These are phyloP conservation scores for Orthosia gothica DNA, from an alignment of 2,888 invertebrate genomes.

Conservation along the genomic window DNA sequence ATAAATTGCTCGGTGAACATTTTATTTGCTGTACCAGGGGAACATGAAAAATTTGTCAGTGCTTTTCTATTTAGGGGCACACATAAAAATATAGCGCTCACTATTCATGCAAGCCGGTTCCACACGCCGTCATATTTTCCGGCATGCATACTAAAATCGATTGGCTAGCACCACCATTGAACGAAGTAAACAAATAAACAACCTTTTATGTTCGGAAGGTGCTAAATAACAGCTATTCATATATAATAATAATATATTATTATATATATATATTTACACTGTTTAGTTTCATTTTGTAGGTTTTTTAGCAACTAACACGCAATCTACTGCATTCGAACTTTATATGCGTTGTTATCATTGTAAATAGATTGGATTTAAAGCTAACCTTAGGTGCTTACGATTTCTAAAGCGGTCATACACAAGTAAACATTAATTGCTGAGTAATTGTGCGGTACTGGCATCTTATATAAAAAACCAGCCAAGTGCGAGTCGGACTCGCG, in stretches of 20 bases:
- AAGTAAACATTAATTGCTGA: no score
- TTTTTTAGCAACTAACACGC: slow-evolving; percentile 18
- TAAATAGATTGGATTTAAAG: no score
- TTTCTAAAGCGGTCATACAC: no score
- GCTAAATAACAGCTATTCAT: slow-evolving; percentile 61
- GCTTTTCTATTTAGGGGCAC: slow-evolving; percentile 25
- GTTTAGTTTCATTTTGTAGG: slow-evolving; percentile 56
- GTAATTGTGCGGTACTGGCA: neutral
- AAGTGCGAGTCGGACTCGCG: no score
- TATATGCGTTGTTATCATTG: no score
- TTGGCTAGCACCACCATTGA: slow-evolving; percentile 27
- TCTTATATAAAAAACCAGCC: no score
- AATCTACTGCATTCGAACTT: neutral
- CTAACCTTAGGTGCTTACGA: no score
- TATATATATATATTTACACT: slow-evolving; percentile 69
- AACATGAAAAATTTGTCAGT: slow-evolving; percentile 19
- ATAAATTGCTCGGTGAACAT: slow-evolving; percentile 15
- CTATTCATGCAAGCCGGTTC: slow-evolving; percentile 37
- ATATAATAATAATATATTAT: no score
- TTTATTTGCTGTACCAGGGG: slow-evolving; percentile 8
- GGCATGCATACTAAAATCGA: slow-evolving; percentile 37
- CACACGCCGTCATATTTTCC: slow-evolving; percentile 29
- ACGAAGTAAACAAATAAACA: slow-evolving; percentile 53
- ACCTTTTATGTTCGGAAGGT: slow-evolving; percentile 41
- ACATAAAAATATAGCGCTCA: neutral